Base-by-base conservation (phyloP, 2,797 vertebrate species). In the Sebastes ruberrimus region DNA sequence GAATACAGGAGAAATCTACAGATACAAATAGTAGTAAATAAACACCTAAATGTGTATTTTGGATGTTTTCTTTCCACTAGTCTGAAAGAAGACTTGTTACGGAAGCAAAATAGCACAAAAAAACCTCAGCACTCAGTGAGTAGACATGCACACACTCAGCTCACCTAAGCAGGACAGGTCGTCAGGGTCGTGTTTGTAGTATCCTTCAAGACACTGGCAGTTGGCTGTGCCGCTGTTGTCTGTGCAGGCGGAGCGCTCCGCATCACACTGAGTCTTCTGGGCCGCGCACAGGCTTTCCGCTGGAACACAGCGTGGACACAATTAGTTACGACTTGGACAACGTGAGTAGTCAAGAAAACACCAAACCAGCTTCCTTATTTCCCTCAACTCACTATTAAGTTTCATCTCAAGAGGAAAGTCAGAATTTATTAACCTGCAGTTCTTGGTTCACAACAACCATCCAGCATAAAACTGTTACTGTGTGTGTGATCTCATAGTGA, bases 151-250 rank as follows among this genome's bases (percentile, higher is more conserved):
- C 35, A 35, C 61, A 61, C 52, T 49, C 0, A 23, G 30, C 89
- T 76, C 93, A 99, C 98, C 97, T 95, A 97, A 94, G 94, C 98
- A 99, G 71, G 96, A 98, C 85, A 96, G 94, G 88, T 99, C 97
- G 20, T 97, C 97, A n/a, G 92, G 95, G 91, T 96, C 97, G 93
- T 97, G 97, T 87, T 98, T 99, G 91, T 98, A 99, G 94, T 98
- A 99, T 10, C 98, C 98, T 0, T 93, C 92, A 62, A 94, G 96
- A 95, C 98, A 99, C 82, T 97, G 96, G 81, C 98, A 99, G 82
- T 91, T 85, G 0, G 96, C 95, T 0, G 95, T 84, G 4, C 98
- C 98, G 0, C 94, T 94, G 2, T 81, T 90, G 82, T 99, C 98
- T 0, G 91, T 93, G 91, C 98, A 99, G 76, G 92, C 89, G 2